phyloP scores from a whole-genome alignment of 2,888 invertebrate genomes.

The Baronia brevicornis region DNA sequence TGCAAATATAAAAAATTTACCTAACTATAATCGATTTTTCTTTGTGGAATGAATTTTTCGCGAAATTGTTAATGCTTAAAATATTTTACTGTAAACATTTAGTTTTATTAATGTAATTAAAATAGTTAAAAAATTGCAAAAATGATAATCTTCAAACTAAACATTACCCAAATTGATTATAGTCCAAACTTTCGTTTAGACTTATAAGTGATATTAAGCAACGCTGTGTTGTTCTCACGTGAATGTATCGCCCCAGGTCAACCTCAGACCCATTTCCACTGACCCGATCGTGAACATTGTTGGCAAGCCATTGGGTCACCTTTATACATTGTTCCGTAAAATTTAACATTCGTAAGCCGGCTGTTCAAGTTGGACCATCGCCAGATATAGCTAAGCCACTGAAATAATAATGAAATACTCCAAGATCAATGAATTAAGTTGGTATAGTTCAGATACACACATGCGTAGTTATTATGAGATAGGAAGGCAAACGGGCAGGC shows the following conservation, averaged over 20 bases:
- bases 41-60: too few relatives aligned
- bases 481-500: too few relatives aligned
- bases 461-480: too few relatives aligned
- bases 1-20: too few relatives aligned
- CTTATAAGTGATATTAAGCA: conserved; percentile 4
- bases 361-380: not conserved
- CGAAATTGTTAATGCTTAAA: too few relatives aligned
- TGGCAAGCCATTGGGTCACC: conserved; percentile 1
- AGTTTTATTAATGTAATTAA: too few relatives aligned
- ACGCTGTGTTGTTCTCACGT: conserved; percentile 8
- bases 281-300: conserved; percentile 1
- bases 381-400: conserved; percentile 8
- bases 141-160: too few relatives aligned
- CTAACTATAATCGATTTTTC: too few relatives aligned
- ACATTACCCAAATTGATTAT: conserved; percentile 1
- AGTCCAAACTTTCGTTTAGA: not conserved
- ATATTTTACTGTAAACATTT: too few relatives aligned
- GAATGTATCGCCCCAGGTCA: conserved; percentile 5
- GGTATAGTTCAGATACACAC: too few relatives aligned
- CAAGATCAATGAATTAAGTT: conserved; percentile 8
- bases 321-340: conserved; percentile 11
- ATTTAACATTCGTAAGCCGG: conserved; percentile 5
- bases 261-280: conserved; percentile 5
- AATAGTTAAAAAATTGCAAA: too few relatives aligned
- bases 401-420: conserved; percentile 7